Evolutionary conservation across 2,888 invertebrate species (phyloP).

Genomic region (Selenia dentaria): DNA sequence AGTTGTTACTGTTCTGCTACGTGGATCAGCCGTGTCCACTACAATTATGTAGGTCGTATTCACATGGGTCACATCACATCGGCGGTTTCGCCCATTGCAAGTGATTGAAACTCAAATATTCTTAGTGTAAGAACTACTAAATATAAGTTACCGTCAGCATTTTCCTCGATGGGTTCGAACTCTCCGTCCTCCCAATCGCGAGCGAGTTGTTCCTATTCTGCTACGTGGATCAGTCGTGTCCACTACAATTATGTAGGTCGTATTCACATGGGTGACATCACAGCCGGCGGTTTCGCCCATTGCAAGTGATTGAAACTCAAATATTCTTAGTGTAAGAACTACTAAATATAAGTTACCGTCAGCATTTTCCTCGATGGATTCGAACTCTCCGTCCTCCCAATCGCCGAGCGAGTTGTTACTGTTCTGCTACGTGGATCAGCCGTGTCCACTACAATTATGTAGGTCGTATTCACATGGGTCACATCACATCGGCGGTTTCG

Average conservation of each 20-base stretch:
- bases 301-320: no score
- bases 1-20: slow-evolving; percentile 76
- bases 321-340: no score
- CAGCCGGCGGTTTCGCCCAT: no score
- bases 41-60: slow-evolving; percentile 72
- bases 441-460: slow-evolving; percentile 53
- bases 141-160: slow-evolving; percentile 73
- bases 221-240: slow-evolving; percentile 34
- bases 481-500: no score
- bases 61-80: no score
- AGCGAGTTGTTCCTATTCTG: slow-evolving; percentile 82
- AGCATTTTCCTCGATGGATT: slow-evolving; percentile 89
- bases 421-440: slow-evolving; percentile 43
- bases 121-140: no score
- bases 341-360: slow-evolving; percentile 77
- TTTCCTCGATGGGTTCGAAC: slow-evolving; percentile 91
- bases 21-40: slow-evolving; percentile 36
- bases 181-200: slow-evolving; percentile 91
- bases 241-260: slow-evolving; percentile 67
- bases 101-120: no score
- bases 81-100: no score
- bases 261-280: no score
- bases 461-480: no score
- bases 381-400: slow-evolving; percentile 93
- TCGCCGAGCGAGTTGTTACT: slow-evolving; percentile 82